These are phyloP conservation scores for Cactoblastis cactorum DNA, from an alignment of 2,888 invertebrate genomes.

Conservation along the genomic window DNA sequence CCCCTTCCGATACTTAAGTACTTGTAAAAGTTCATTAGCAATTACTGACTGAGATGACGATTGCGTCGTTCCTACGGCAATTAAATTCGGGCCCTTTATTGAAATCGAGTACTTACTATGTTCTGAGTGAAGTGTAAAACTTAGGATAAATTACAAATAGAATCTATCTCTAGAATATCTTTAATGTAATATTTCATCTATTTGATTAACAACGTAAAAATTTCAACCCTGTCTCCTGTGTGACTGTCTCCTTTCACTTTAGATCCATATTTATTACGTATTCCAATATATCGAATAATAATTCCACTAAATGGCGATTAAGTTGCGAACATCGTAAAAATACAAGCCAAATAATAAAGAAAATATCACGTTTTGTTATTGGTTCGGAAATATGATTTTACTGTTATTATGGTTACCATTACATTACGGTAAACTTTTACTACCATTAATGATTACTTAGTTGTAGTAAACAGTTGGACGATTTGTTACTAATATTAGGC, in stretches of 20 bases:
- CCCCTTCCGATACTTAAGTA: conserved; percentile 61
- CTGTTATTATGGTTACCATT: conserved; percentile 9
- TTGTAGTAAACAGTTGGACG: conserved; percentile 14
- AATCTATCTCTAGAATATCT: too few species aligned
- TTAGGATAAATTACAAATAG: not conserved
- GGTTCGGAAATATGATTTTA: conserved; percentile 13
- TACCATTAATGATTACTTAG: not conserved
- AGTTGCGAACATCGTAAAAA: too few species aligned
- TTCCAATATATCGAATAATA: too few species aligned
- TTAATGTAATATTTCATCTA: too few species aligned
- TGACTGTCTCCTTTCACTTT: too few species aligned
- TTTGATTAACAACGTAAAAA: too few species aligned
- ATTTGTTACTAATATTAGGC: conserved; percentile 21
- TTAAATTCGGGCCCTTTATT: conserved; percentile 17
- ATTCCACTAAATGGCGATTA: too few species aligned
- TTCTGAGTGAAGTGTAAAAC: not conserved
- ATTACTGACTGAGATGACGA: conserved; percentile 50
- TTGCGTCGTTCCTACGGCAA: conserved; percentile 24
- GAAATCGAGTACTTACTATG: conserved; percentile 12
- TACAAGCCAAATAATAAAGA: conserved; percentile 11
- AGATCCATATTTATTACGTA: too few species aligned
- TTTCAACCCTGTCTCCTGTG: too few species aligned
- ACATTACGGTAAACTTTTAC: conserved; percentile 5
- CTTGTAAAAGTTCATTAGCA: conserved; percentile 73
- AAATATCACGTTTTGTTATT: conserved; percentile 16